Base-by-base conservation (phyloP, 2,888 invertebrate genomes). In the Drosophila cyrtoloma region DNA sequence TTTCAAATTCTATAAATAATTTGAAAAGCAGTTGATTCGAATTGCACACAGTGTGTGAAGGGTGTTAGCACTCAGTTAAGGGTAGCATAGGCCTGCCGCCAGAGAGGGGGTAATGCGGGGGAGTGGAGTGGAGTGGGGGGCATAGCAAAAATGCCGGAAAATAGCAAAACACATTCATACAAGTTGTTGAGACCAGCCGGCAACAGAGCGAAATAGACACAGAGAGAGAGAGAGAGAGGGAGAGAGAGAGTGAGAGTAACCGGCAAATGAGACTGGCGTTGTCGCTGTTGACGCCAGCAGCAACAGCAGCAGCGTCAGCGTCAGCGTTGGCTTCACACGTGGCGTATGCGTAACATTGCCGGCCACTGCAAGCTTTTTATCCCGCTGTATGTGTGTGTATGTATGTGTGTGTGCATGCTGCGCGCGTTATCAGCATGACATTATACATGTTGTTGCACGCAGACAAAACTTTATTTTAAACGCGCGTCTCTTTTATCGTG, bases 1-100 rank as follows among this genome's bases (percentile, higher is more conserved):
- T 90, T 87, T 79, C n/a, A 87, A 91, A 86, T 86, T 86, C 86
- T 91, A 86, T 86, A 87, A 86, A 86, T 86, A 86, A 91, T 87
- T 86, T 84, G 64, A 72, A 89, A 89, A 89, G 89, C 82, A 62
- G 90, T 91, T 89, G 74, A 81, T 81, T 78, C 73, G 69, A 70
- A 83, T 69, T 56, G 86, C 77, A 64, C 82, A 60, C 60, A 35
- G 52, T 42, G 28, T 47, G 47, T 26, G 16, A 61, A 35, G 28
- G 26, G 47, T 52, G 30, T 52, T 52, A 6, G 28, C 30, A n/a
- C 6, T 52, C n/a, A 4, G n/a, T 19, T 52, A n/a, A 52, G 52
- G 52, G 52, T 30, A 12, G 52, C 52, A 19, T 28, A 51, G 52
- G 19, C 52, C 30, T 30, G 47, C 26, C 19, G 47, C 26, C 12